These are phyloP conservation scores for Pseudochirops corinnae DNA, from an alignment of 2,797 vertebrate genomes.

Conservation along the genomic window DNA sequence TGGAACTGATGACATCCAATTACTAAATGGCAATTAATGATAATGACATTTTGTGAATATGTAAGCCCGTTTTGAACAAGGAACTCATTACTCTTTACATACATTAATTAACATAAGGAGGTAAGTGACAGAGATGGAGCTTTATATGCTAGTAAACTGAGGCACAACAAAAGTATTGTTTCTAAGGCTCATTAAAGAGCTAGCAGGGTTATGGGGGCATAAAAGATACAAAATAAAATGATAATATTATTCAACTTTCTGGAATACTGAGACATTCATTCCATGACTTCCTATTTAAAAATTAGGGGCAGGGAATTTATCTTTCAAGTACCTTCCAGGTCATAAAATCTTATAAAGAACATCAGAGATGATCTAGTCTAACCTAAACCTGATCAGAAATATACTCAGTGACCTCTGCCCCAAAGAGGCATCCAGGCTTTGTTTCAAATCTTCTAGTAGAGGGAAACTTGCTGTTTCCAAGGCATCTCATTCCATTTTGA, in stretches of 20 bases:
- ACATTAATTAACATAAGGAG: constrained; percentile 50
- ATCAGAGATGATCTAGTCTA: not conserved
- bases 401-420: not conserved
- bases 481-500: not conserved
- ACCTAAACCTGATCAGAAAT: not conserved
- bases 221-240: constrained; percentile 6
- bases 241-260: constrained; percentile 19
- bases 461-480: not conserved
- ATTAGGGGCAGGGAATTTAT: not conserved
- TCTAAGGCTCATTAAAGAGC: constrained; percentile 48
- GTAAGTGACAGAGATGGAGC: constrained; percentile 22
- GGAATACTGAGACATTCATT: constrained; percentile 40
- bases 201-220: not conserved
- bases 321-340: not conserved
- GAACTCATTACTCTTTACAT: constrained; percentile 51
- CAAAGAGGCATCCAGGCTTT: not conserved
- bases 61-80: constrained; percentile 33
- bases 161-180: constrained; percentile 25
- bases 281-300: not conserved
- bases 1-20: constrained; percentile 63
- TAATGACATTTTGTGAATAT: constrained; percentile 61
- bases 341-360: not conserved
- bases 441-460: not conserved
- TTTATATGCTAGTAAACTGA: constrained; percentile 62
- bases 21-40: constrained; percentile 72